Base-by-base conservation (phyloP, 2,888 invertebrate species). In the Drosophila yooni region DNA sequence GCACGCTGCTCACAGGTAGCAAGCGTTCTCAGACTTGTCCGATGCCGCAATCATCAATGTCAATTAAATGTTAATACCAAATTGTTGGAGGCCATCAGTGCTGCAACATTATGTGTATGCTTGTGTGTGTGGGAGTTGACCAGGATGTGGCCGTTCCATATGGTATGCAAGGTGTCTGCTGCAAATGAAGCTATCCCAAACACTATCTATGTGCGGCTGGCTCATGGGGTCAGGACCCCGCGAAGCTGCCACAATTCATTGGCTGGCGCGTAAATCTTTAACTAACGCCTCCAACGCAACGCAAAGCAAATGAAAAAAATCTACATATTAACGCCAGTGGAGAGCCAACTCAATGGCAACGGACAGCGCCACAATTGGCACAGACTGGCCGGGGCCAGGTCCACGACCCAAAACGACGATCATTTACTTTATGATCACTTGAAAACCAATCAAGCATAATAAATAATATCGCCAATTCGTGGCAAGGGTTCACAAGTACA, bases 381-480 rank as follows among this genome's bases (percentile, higher is more conserved):
- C 60, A 74, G 82, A 75, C 81, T 70, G 54, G 64, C 18, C 31
- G 81, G 70, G 79, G 80, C 80, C 80, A 69, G 62, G 67, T 56
- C 57, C 29, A 59, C 76, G 81, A 72, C 71, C 76, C 72, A 76
- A 61, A 70, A 54, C 82, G 76, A 87, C 90, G 91, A 91, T 92
- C 91, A 88, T 91, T 91, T 91, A 91, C 91, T 92, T 91, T 91
- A 91, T 92, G 92, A 91, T 91, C 91, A 91, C 92, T 91, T 91
- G 88, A 86, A 90, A 92, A 91, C 92, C 92, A 93, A 92, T 92
- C 92, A 93, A 90, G 91, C 91, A 91, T 91, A 92, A 92, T 93
- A 92, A 93, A 92, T 92, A 92, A 92, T 92, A 91, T 89, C 81
- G 77, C 60, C 51, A 50, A 60, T 34, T 58, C 36, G 70, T 50